Evolutionary conservation across 2,888 invertebrate genomes (phyloP), one percentile per base, ranked within the genome.

Genomic region (Achlya flavicornis): DNA sequence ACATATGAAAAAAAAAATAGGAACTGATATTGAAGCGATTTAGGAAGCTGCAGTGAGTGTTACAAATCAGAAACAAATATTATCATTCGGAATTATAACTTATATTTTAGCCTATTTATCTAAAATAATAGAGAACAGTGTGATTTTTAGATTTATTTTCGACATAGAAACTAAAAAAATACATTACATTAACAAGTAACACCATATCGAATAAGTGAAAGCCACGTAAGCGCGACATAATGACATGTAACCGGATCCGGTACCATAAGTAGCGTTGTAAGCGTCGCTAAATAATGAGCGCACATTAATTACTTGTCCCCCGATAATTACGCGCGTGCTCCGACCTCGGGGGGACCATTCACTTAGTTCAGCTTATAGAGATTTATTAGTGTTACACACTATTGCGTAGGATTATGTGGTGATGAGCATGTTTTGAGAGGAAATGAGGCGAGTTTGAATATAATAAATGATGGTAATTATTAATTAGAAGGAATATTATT

Each of bases 201-300:
- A n/a, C 46, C 46, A 61, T 61, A 58, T 64, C 12, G 53, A 58
- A 61, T 61, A 71, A 63, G 26, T 61, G 63, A 59, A 63, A 60
- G 67, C 66, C 38, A 64, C 46, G 69, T 69, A 61, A 69, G 63
- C 64, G 67, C 32, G 26, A 33, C 26, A 14, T 53, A 67, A 41
- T 58, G 67, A 58, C 64, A 70, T 67, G 64, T 61, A 63, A 57
- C 61, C 64, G 53, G 59, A 63, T 63, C 70, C 62, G 64, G 71
- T 61, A 57, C 35, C 46, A 43, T 43, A 46, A 61, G 33, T 32
- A 43, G 46, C 11, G 46, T 32, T 8, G 16, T 78, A 72, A 78
- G 75, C 71, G 66, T 68, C 66, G 70, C 71, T 80, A 74, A 80
- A 78, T 80, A 80, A 80, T 78, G 73, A 66, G 64, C 63, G 65